Evolutionary conservation across 2,888 invertebrate genomes (phyloP).

Genomic region (Drosophila bunnanda): DNA sequence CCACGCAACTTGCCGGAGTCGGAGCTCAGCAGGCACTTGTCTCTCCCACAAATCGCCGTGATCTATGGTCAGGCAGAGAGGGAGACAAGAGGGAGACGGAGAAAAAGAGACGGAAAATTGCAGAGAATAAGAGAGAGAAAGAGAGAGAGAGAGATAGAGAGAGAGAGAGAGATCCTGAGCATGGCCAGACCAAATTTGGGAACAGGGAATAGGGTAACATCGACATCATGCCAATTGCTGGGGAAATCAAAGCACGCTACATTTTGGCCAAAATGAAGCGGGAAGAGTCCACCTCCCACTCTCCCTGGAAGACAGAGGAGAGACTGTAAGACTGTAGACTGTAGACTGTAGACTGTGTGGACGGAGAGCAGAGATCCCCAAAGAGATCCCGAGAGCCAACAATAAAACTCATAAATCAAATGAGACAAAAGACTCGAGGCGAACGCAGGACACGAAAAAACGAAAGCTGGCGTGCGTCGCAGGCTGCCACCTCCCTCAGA

Average conservation of each 20-base stretch:
- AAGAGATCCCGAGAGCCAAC: constrained; percentile 52
- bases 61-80: constrained; percentile 60
- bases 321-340: background rate
- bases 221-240: constrained; percentile 43
- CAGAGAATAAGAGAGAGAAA: constrained; percentile 5
- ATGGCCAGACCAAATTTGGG: constrained; percentile 66
- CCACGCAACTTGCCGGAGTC: constrained; percentile 59
- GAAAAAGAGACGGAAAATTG: constrained; percentile 8
- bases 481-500: background rate
- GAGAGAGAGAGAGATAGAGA: background rate
- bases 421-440: constrained; percentile 81
- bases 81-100: background rate
- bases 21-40: constrained; percentile 54
- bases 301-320: constrained; percentile 4
- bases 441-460: constrained; percentile 66
- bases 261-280: constrained; percentile 57
- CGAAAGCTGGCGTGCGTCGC: constrained; percentile 44
- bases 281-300: constrained; percentile 38
- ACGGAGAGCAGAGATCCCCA: constrained; percentile 13
- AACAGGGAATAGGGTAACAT: constrained; percentile 21
- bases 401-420: constrained; percentile 83
- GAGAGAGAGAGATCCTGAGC: background rate
- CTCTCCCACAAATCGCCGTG: constrained; percentile 62
- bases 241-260: constrained; percentile 73
- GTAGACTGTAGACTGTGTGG: constrained; percentile 1